These are phyloP conservation scores for Neoseiulus cucumeris DNA, from an alignment of 1,140 invertebrate genomes.

Conservation along the genomic window DNA sequence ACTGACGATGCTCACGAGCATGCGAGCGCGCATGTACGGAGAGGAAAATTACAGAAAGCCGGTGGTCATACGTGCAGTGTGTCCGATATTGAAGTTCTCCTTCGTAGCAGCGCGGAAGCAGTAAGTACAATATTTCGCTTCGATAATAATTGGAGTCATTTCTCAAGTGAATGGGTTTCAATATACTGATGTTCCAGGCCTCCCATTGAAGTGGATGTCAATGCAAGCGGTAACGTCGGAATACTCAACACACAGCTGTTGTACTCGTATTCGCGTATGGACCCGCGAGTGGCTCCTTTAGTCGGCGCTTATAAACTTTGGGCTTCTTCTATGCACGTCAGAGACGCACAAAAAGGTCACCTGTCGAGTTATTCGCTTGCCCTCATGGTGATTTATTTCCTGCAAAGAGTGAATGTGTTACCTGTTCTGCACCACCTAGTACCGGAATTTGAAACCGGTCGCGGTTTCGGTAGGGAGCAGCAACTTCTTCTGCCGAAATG, in stretches of 20 bases:
- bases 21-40: too few species aligned
- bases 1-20: too few species aligned
- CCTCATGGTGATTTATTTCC: not conserved
- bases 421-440: not conserved
- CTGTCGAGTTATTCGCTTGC: not conserved
- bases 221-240: not conserved
- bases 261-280: not conserved
- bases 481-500: too few species aligned
- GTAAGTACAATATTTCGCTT: too few species aligned
- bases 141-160: not conserved
- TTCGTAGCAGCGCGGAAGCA: too few species aligned
- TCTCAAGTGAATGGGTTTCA: too few species aligned
- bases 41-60: too few species aligned
- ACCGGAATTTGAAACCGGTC: not conserved
- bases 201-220: not conserved
- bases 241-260: slow-evolving; percentile 1
- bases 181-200: not conserved
- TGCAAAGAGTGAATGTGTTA: not conserved
- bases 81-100: too few species aligned
- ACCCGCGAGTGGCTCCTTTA: not conserved
- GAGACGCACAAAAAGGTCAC: not conserved
- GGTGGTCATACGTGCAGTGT: too few species aligned
- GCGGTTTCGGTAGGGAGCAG: too few species aligned
- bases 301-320: not conserved
- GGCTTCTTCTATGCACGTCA: not conserved